Evolutionary conservation across 2,797 vertebrate genomes (phyloP).

Genomic region (Gephyroberyx darwinii): DNA sequence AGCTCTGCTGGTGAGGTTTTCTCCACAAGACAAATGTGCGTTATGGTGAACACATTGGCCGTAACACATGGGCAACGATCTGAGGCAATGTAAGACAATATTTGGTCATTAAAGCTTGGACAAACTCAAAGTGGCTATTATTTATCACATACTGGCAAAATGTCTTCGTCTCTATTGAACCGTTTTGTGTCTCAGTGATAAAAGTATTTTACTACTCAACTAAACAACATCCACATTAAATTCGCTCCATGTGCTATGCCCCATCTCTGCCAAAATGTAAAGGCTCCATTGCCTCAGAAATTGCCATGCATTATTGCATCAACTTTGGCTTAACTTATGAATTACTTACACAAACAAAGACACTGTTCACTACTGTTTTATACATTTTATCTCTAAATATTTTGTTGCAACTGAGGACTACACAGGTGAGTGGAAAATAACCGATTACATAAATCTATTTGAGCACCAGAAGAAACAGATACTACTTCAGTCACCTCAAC

Average conservation of each 20-base stretch:
- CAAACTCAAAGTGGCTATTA: neutral
- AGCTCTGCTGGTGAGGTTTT: conserved; percentile 39
- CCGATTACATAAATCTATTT: too few relatives aligned
- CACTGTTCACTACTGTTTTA: conserved; percentile 2
- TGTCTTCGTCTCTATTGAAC: neutral
- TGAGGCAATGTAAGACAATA: conserved; percentile 28
- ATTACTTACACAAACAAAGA: conserved; percentile 6
- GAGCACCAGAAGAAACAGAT: too few relatives aligned
- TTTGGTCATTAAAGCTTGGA: conserved; percentile 27
- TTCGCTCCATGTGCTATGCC: neutral
- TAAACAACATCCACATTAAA: neutral
- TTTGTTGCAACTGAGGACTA: too few relatives aligned
- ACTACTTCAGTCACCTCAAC: too few relatives aligned
- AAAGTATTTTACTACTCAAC: neutral
- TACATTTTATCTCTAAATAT: neutral
- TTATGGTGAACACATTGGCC: conserved; percentile 30
- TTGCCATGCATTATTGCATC: neutral
- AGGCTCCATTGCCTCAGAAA: neutral
- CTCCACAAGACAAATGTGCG: conserved; percentile 27
- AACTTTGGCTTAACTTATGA: conserved; percentile 13
- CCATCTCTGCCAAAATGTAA: neutral
- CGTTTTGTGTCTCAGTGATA: neutral
- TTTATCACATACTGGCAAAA: conserved; percentile 8
- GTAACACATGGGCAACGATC: conserved; percentile 2
- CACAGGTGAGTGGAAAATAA: too few relatives aligned